phyloP scores from a whole-genome alignment of 1,140 invertebrate species.

The Cotesia vestalis region DNA sequence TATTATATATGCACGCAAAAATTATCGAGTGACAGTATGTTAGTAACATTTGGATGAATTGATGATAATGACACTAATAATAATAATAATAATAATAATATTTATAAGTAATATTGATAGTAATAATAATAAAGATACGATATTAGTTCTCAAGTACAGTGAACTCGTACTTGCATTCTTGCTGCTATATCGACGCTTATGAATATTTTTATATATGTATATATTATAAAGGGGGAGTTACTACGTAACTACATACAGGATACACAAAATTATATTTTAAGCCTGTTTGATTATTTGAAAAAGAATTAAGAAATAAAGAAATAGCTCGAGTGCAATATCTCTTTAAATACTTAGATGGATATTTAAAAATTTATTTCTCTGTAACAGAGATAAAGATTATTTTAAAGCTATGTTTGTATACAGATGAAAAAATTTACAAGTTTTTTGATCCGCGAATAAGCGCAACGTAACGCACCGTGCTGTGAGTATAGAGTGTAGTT shows the following conservation, averaged over 20 bases:
- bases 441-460: slow-evolving; percentile 56
- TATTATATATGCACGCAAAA: slow-evolving; percentile 7
- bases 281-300: slow-evolving; percentile 62
- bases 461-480: slow-evolving; percentile 8
- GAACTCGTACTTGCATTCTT: not conserved
- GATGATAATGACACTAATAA: too few relatives aligned
- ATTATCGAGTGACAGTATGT: not conserved
- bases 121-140: too few relatives aligned
- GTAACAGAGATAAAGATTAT: slow-evolving; percentile 27
- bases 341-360: too few relatives aligned
- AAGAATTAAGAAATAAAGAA: slow-evolving; percentile 26
- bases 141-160: slow-evolving; percentile 23
- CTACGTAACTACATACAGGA: slow-evolving; percentile 42
- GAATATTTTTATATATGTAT: not conserved
- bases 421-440: slow-evolving; percentile 58
- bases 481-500: slow-evolving; percentile 30
- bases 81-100: too few relatives aligned
- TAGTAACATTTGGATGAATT: not conserved
- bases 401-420: slow-evolving; percentile 43
- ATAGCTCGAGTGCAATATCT: too few relatives aligned
- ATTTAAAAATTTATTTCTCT: slow-evolving; percentile 19
- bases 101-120: not conserved
- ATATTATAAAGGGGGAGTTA: not conserved
- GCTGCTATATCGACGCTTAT: not conserved
- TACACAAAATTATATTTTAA: slow-evolving; percentile 57